Conservation (phyloP, 2,888 invertebrate species). For the Lasioglossum oenotherae region DNA sequence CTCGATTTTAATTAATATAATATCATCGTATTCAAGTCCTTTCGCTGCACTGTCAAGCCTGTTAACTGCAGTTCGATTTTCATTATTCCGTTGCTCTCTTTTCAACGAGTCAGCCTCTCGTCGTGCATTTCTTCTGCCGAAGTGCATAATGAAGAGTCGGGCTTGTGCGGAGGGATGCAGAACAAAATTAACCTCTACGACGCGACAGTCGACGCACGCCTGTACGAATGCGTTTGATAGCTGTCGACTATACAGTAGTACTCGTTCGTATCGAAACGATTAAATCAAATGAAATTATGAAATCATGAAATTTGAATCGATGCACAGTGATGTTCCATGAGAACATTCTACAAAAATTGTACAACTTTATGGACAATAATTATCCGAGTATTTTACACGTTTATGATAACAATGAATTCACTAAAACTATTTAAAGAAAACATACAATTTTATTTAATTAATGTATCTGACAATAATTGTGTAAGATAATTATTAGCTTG, state of each 20-base stretch:
- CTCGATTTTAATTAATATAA: neutral
- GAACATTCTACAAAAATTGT: neutral
- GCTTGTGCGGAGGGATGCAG: neutral
- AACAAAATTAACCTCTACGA: neutral
- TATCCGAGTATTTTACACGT: neutral
- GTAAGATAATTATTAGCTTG: too few relatives aligned
- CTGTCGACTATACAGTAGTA: neutral
- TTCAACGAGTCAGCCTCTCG: neutral
- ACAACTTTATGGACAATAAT: neutral
- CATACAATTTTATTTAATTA: neutral
- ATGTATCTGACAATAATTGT: too few relatives aligned
- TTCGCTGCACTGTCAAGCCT: neutral
- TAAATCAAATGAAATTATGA: neutral
- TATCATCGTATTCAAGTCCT: neutral
- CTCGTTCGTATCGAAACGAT: neutral
- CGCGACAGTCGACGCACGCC: neutral
- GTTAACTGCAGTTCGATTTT: neutral
- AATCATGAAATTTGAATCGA: neutral
- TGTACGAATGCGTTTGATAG: neutral
- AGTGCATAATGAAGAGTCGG: neutral
- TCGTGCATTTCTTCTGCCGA: neutral
- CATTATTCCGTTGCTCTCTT: neutral
- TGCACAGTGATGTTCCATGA: neutral
- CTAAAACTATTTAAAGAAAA: neutral
- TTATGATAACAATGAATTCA: neutral